Percentiles rank a stretch among this genome's conserved stretches.
phyloP scores from a whole-genome alignment of 92 coral and sea anemone species.

The Phenganax subtilis region DNA sequence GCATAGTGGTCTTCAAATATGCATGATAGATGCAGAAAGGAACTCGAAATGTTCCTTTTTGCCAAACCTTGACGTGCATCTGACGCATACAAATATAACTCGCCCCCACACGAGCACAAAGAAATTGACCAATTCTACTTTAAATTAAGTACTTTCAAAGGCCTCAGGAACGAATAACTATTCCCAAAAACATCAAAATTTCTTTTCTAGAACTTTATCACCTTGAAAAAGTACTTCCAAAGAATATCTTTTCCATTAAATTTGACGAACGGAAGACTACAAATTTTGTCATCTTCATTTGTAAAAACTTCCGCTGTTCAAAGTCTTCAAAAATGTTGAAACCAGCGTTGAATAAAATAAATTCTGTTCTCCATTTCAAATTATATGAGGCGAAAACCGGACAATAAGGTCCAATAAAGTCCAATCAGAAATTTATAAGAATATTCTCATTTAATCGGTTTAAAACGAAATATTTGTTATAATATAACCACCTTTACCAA shows the following conservation, averaged over 20 bases:
- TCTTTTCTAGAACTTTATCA: neutral
- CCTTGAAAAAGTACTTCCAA: neutral
- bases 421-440: too few relatives aligned
- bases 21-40: neutral
- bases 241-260: neutral
- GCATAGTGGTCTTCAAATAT: neutral
- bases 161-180: neutral
- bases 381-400: too few relatives aligned
- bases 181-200: neutral
- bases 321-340: too few relatives aligned
- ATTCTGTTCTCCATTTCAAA: too few relatives aligned
- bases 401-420: too few relatives aligned
- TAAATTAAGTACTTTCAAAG: neutral
- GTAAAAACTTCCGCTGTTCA: too few relatives aligned
- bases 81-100: neutral
- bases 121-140: neutral
- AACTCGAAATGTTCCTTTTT: neutral
- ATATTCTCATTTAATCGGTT: too few relatives aligned
- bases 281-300: too few relatives aligned
- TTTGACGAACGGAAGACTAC: too few relatives aligned
- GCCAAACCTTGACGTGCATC: neutral
- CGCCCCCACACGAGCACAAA: constrained; percentile 4
- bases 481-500: too few relatives aligned
- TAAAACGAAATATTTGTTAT: too few relatives aligned
- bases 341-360: too few relatives aligned